Base-by-base conservation (phyloP, 2,797 vertebrate genomes). In the Sebastes paucispinis region DNA sequence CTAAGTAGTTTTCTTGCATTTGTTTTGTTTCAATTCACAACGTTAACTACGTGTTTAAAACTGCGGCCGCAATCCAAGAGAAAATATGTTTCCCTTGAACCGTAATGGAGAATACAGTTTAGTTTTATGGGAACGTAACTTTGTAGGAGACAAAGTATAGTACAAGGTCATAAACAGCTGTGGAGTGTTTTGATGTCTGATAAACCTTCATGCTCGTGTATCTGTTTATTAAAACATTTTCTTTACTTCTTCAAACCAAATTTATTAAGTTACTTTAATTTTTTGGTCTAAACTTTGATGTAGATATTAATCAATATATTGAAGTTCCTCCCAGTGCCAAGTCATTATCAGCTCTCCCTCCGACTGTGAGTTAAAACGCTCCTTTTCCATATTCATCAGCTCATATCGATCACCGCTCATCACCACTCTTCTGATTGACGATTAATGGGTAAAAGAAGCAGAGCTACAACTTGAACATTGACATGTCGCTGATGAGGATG, bases 311-410 rank as follows among this genome's bases (percentile, higher is more conserved):
- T 73, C 57, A 36, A 73, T 77, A 74, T n/a, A 74, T 62, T 55
- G 25, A 73, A 63, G 54, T 67, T 70, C 14, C 25, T n/a, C 5
- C 55, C 31, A 34, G 29, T 29, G 55, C 72, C 39, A 58, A 22
- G 55, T 83, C 71, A 78, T 77, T 52, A 62, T 12, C 39, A 25
- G 6, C 11, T 80, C 63, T 72, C 77, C 72, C 62, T 75, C 55
- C 18, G 72, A 77, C 78, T 47, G 68, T 50, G 64, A 79, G 59
- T 80, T 43, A 67, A 82, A 73, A 43, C 18, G 16, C 64, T 11
- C 10, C 18, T 5, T 31, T 55, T 88, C 66, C 81, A 89, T 87
- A 87, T 87, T 90, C 73, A 82, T 85, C 59, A 74, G 62, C 36
- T 63, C 31, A 20, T 57, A 90, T 90, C 25, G 81, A 89, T 85